These are phyloP conservation scores for Corapipo altera DNA, from an alignment of 2,113 vertebrate genomes.

Conservation along the genomic window DNA sequence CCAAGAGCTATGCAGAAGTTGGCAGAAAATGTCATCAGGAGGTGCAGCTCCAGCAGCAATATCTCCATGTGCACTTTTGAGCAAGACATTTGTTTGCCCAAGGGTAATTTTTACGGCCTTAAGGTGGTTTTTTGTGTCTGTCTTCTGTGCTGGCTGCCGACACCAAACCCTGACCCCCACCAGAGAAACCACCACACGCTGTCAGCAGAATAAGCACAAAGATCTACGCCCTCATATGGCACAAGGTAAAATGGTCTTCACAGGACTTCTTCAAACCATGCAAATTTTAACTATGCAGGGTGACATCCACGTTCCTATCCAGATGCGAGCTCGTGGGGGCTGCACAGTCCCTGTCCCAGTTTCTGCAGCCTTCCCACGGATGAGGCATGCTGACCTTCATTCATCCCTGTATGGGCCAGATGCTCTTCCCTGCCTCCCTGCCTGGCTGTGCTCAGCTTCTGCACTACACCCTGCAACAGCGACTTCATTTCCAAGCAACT, in stretches of 20 bases:
- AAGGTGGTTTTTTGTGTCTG: background rate
- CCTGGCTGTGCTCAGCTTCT: background rate
- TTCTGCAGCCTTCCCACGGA: background rate
- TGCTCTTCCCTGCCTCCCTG: background rate
- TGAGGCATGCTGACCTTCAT: background rate
- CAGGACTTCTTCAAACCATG: background rate
- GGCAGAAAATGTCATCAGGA: background rate
- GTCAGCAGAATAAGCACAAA: background rate
- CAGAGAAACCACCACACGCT: background rate
- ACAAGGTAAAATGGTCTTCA: background rate
- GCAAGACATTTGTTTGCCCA: background rate
- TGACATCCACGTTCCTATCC: background rate
- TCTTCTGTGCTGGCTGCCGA: accelerated
- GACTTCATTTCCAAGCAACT: background rate
- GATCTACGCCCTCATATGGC: background rate
- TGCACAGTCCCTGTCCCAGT: background rate
- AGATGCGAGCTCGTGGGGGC: background rate
- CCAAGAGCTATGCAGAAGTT: background rate
- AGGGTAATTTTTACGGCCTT: background rate
- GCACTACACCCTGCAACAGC: accelerated
- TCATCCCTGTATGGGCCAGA: background rate
- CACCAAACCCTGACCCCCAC: background rate
- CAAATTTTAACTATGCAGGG: background rate
- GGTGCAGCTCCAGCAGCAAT: background rate
- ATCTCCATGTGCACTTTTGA: background rate